Conservation (phyloP, 2,888 invertebrate species). For the Tanytarsus gracilentus region DNA sequence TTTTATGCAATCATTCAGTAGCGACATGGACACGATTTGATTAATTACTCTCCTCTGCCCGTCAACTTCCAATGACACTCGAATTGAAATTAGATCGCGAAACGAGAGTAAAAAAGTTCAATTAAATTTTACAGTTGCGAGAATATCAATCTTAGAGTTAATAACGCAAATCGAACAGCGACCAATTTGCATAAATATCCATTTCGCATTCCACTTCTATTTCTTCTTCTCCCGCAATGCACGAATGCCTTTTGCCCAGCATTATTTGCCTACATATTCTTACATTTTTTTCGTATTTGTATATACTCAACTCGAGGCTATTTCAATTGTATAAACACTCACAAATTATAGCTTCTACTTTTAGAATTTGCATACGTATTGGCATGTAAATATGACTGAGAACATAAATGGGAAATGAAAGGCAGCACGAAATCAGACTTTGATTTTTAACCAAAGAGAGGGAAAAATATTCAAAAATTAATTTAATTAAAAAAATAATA, state of each 20-base stretch:
- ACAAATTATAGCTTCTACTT: slow-evolving; percentile 22
- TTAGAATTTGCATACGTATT: slow-evolving; percentile 14
- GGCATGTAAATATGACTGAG: slow-evolving; percentile 8
- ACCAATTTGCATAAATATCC: neutral
- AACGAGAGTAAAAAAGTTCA: neutral
- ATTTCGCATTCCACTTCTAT: neutral
- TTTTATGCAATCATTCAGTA: too few species aligned
- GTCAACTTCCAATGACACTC: neutral
- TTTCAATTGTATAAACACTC: slow-evolving; percentile 25
- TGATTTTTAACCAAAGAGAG: too few species aligned
- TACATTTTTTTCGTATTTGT: too few species aligned
- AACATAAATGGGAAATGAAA: neutral
- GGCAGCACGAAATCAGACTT: slow-evolving; percentile 1
- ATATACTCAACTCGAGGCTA: slow-evolving; percentile 18
- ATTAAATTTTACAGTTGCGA: neutral
- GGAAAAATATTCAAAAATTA: too few species aligned
- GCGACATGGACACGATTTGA: too few species aligned
- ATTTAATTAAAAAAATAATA: too few species aligned
- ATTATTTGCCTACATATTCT: neutral
- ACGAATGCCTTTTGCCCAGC: slow-evolving; percentile 17
- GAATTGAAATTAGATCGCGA: neutral
- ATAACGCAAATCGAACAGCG: slow-evolving; percentile 4
- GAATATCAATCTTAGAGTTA: neutral
- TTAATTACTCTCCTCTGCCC: neutral
- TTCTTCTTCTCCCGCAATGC: neutral